phyloP scores from a whole-genome alignment of 1,140 invertebrate species.

The Trichomalopsis sarcophagae region DNA sequence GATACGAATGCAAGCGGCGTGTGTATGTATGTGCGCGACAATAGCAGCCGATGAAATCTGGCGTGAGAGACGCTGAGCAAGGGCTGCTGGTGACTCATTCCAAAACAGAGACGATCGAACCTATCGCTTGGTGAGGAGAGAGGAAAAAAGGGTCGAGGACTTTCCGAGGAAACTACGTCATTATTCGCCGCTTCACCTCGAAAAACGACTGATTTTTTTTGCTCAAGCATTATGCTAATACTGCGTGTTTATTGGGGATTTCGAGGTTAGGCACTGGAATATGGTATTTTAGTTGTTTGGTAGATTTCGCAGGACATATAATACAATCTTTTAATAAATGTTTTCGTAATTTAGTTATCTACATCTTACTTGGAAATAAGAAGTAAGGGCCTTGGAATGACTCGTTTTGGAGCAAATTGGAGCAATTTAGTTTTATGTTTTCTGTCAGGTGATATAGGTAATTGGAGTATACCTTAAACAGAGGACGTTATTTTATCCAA shows the following conservation, averaged over 20 bases:
- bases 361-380: not conserved
- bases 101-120: constrained; percentile 7
- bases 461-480: not conserved
- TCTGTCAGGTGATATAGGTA: not conserved
- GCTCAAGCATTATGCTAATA: too few relatives aligned
- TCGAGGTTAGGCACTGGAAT: too few relatives aligned
- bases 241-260: too few relatives aligned
- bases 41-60: not conserved
- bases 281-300: too few relatives aligned
- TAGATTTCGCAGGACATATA: too few relatives aligned
- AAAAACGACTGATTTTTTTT: not conserved
- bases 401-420: not conserved
- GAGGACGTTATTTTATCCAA: too few relatives aligned
- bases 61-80: not conserved
- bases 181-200: not conserved
- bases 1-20: not conserved
- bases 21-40: not conserved
- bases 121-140: not conserved
- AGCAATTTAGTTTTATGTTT: not conserved
- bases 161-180: not conserved
- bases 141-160: constrained; percentile 13
- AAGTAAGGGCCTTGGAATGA: not conserved
- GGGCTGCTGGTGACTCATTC: not conserved
- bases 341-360: too few relatives aligned
- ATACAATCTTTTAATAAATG: too few relatives aligned